Base-by-base conservation (phyloP, 2,113 vertebrate species). In the Malurus cyaneus region DNA sequence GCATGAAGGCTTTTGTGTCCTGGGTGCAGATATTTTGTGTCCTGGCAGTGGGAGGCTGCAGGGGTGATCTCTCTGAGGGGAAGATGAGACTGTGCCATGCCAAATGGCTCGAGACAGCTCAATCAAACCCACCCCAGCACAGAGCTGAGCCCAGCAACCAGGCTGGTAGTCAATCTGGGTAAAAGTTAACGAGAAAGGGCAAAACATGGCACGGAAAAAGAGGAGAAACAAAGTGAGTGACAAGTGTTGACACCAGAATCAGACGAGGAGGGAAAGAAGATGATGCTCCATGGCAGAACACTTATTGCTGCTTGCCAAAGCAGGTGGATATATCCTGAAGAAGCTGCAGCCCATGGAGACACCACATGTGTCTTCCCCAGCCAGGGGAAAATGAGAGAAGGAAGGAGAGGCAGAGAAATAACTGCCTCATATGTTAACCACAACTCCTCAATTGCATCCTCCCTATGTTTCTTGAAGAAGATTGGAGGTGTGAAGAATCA, bases 401-500 rank as follows among this genome's bases (percentile, higher is more conserved):
- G 29, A 74, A 79, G 23, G 23, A 56, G 15, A 4, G 2, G 7
- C 8, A 50, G 32, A 66, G 53, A 61, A 90, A 44, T 6, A 66
- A 31, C 15, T 21, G 7, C 14, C 13, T 39, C 9, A 17, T 23
- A 2, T 28, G 18, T 24, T 41, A 52, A 26, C 5, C 9, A 13
- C 56, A 66, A 36, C 12, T 47, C 16, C 19, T 12, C 18, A 50
- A 9, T 3, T 80, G 9, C 23, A 57, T 31, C 9, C 6, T 3
- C 80, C 4, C 17, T 21, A 7, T 62, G 4, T 3, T 2, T 2
- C 39, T 18, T 53, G 44, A 25, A 34, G 25, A 71, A 10, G 8
- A n/a, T 0, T 70, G 8, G 3, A 6, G 3, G 3, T 44, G 4
- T 53, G 19, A 36, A 29, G 36, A 44, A 15, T 18, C 1, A 0